phyloP scores from a whole-genome alignment of 2,113 vertebrate genomes.

The Numida meleagris region DNA sequence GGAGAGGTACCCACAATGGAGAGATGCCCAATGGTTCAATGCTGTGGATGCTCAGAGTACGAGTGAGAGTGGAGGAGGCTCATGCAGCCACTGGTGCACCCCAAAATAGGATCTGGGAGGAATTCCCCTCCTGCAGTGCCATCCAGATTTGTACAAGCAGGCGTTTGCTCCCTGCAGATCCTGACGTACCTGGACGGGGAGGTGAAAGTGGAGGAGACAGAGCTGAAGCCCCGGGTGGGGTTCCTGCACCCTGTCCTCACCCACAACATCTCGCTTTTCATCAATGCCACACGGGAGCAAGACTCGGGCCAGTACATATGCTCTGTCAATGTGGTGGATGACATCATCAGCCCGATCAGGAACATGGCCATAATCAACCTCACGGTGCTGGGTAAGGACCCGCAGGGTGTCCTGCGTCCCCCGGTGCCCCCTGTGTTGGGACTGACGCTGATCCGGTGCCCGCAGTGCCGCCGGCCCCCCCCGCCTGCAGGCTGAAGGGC shows the following conservation, averaged over 20 bases:
- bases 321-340: slow-evolving; percentile 79
- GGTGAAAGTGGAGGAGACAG: slow-evolving; percentile 69
- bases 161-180: slow-evolving; percentile 68
- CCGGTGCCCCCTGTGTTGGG: rapidly evolving
- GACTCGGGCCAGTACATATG: slow-evolving; percentile 89
- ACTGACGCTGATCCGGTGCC: rapidly evolving
- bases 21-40: too few species aligned
- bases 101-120: background rate
- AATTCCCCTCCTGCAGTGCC: background rate
- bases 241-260: slow-evolving; percentile 80
- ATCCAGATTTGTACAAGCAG: rapidly evolving
- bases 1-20: background rate
- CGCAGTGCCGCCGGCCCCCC: slow-evolving; percentile 88
- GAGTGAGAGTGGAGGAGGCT: background rate
- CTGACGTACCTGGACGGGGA: slow-evolving; percentile 78
- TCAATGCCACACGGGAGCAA: slow-evolving; percentile 83
- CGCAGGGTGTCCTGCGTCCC: rapidly evolving
- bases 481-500: slow-evolving; percentile 82
- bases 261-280: slow-evolving; percentile 86
- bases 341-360: slow-evolving; percentile 48
- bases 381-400: slow-evolving; percentile 83
- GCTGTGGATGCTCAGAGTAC: background rate
- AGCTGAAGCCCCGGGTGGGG: slow-evolving; percentile 76
- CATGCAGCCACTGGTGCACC: background rate
- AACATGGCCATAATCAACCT: slow-evolving; percentile 72